Percentiles rank a stretch among this genome's conserved stretches.
These are phyloP conservation scores for Amphibalanus amphitrite DNA, from an alignment of 1,140 invertebrate species.

Conservation along the genomic window DNA sequence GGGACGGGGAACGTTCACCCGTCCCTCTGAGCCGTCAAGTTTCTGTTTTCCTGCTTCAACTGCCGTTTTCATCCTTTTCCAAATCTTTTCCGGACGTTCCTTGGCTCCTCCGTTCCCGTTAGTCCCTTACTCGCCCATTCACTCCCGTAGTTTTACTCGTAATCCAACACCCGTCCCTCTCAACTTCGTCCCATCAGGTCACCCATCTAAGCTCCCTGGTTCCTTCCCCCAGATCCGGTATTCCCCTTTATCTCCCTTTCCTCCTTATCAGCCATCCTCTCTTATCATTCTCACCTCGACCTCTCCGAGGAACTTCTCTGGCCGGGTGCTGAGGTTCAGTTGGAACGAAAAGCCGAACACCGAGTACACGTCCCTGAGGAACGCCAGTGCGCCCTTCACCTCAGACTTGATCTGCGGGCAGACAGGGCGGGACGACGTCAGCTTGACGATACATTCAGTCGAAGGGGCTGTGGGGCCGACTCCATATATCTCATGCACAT, in stretches of 20 bases:
- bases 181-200: not conserved
- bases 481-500: too few relatives aligned
- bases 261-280: slow-evolving; percentile 76
- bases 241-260: slow-evolving; percentile 66
- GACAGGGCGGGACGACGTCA: too few relatives aligned
- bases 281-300: slow-evolving; percentile 65
- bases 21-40: too few relatives aligned
- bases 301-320: slow-evolving; percentile 89
- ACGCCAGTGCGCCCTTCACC: slow-evolving; percentile 67
- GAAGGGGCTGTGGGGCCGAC: too few relatives aligned
- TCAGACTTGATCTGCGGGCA: slow-evolving; percentile 51
- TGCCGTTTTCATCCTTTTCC: too few relatives aligned
- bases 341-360: slow-evolving; percentile 92
- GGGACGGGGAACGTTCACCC: too few relatives aligned
- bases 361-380: slow-evolving; percentile 67
- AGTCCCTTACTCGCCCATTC: not conserved
- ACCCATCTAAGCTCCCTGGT: not conserved
- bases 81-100: too few relatives aligned
- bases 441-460: too few relatives aligned
- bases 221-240: too few relatives aligned
- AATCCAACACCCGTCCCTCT: not conserved
- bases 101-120: too few relatives aligned
- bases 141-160: not conserved
- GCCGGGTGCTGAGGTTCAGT: slow-evolving; percentile 77
- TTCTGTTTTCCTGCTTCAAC: too few relatives aligned